Percentiles rank a stretch among this genome's conserved stretches.
Conservation (phyloP, 2,888 invertebrate species). For the Buathra laborator region DNA sequence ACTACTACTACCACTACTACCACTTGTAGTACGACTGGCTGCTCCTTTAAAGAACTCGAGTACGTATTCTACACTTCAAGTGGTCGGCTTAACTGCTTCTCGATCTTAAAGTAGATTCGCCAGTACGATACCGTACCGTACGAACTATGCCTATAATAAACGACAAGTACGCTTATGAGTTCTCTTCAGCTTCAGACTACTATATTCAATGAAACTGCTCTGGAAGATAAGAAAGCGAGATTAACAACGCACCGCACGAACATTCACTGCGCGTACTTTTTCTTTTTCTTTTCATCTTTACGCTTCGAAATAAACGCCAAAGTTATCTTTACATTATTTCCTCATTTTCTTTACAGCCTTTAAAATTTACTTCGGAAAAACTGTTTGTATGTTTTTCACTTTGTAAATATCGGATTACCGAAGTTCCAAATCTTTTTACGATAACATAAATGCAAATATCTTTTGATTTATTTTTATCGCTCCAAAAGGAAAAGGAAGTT, state of each 20-base stretch:
- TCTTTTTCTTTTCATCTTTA: background rate
- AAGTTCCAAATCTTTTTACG: too few species aligned
- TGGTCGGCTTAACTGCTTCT: conserved; percentile 35
- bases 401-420: too few species aligned
- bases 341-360: too few species aligned
- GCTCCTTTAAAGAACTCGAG: conserved; percentile 51
- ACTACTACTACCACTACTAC: background rate
- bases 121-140: conserved; percentile 16
- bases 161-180: conserved; percentile 30
- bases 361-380: too few species aligned
- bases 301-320: background rate
- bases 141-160: conserved; percentile 1
- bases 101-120: conserved; percentile 46
- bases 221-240: conserved; percentile 5
- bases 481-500: too few species aligned
- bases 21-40: conserved; percentile 35
- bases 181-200: conserved; percentile 1
- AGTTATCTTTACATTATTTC: too few species aligned
- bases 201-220: conserved; percentile 4
- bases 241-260: background rate
- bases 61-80: conserved; percentile 46
- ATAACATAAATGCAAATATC: too few species aligned
- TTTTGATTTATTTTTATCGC: too few species aligned
- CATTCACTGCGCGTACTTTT: background rate
- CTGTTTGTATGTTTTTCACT: too few species aligned